Evolutionary conservation across 2,888 invertebrate species (phyloP).

Genomic region (Pegoplata infirma): DNA sequence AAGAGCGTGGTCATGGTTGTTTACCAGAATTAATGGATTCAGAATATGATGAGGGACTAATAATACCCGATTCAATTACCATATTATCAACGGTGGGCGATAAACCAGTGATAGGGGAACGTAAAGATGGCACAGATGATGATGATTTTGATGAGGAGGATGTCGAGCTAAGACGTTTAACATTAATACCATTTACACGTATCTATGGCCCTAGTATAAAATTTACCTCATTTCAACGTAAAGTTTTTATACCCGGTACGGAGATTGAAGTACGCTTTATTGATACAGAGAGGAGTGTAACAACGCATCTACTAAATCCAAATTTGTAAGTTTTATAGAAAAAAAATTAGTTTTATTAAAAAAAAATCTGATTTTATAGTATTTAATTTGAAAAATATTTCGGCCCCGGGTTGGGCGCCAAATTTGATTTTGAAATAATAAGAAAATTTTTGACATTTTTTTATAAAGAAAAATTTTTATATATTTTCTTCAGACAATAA

Average conservation of each 20-base stretch:
- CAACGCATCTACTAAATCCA: slow-evolving; percentile 91
- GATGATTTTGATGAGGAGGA: slow-evolving; percentile 66
- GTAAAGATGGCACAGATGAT: slow-evolving; percentile 75
- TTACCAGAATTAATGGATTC: slow-evolving; percentile 81
- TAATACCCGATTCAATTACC: slow-evolving; percentile 86
- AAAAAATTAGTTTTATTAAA: too few species aligned
- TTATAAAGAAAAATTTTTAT: too few species aligned
- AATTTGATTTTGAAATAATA: too few species aligned
- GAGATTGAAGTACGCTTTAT: slow-evolving; percentile 87
- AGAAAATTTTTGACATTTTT: too few species aligned
- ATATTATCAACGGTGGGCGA: slow-evolving; percentile 81
- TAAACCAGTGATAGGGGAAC: slow-evolving; percentile 79
- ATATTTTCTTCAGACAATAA: too few species aligned
- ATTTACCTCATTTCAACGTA: slow-evolving; percentile 86
- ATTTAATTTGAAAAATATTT: too few species aligned
- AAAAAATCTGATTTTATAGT: too few species aligned
- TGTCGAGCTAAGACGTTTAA: slow-evolving; percentile 65
- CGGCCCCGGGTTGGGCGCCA: too few species aligned
- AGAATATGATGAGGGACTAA: slow-evolving; percentile 89
- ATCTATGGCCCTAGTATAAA: slow-evolving; percentile 85
- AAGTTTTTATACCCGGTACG: slow-evolving; percentile 89
- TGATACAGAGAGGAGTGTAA: slow-evolving; percentile 88
- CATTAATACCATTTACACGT: slow-evolving; percentile 82
- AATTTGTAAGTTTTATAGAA: slow-evolving; percentile 84
- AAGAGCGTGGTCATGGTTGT: slow-evolving; percentile 74